phyloP scores from a whole-genome alignment of 1,140 invertebrate genomes.

The Drosophila teissieri region DNA sequence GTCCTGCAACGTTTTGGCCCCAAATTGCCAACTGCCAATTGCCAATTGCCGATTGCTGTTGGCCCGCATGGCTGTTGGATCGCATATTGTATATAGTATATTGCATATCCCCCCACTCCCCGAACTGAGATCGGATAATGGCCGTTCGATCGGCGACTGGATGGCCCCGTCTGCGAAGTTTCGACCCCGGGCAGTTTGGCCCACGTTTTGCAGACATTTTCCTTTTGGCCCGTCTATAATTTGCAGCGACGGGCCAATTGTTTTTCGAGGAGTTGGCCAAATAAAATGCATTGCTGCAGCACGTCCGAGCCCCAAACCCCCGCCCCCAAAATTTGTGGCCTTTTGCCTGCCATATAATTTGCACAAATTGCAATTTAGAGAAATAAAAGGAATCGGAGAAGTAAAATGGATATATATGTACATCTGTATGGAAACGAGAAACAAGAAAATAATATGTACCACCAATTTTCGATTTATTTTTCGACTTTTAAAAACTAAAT shows the following conservation, averaged over 20 bases:
- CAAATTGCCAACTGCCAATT: slow-evolving; percentile 56
- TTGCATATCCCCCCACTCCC: background rate
- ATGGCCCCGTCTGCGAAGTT: slow-evolving; percentile 3
- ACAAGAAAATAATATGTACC: slow-evolving; percentile 14
- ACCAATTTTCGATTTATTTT: slow-evolving; percentile 18
- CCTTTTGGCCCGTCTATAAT: slow-evolving; percentile 47
- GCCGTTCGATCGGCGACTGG: slow-evolving; percentile 23
- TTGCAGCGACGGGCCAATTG: slow-evolving; percentile 48
- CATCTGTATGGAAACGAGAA: slow-evolving; percentile 14
- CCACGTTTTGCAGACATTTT: slow-evolving; percentile 81
- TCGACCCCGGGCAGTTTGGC: slow-evolving; percentile 55
- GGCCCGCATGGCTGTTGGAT: slow-evolving; percentile 6
- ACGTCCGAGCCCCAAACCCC: slow-evolving; percentile 38
- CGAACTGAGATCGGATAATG: slow-evolving; percentile 36
- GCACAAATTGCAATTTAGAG: slow-evolving; percentile 80
- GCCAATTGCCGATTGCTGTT: slow-evolving; percentile 64
- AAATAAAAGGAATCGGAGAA: slow-evolving; percentile 66
- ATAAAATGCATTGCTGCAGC: slow-evolving; percentile 76
- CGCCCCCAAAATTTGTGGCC: slow-evolving; percentile 47
- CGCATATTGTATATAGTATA: background rate
- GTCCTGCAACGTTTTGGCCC: slow-evolving; percentile 73
- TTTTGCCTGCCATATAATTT: slow-evolving; percentile 79
- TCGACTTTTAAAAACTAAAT: background rate
- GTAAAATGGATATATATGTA: background rate
- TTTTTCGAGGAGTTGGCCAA: slow-evolving; percentile 52